Base-by-base conservation (phyloP, 2,113 vertebrate genomes). In the Tragelaphus buxtoni region DNA sequence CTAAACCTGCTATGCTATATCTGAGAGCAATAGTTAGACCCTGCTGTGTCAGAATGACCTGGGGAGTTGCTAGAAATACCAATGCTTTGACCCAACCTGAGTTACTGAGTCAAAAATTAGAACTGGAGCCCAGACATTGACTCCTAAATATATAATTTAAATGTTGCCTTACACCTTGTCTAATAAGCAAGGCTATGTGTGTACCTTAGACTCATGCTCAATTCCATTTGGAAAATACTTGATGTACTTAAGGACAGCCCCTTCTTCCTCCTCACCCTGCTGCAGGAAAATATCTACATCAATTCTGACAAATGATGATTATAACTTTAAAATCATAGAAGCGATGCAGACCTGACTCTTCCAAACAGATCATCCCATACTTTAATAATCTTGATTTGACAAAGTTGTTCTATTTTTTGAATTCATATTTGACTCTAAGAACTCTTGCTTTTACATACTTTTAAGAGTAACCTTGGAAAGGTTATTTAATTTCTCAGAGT, bases 381-480 rank as follows among this genome's bases (percentile, higher is more conserved):
- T 58, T 90, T 45, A 90, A 63, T 61, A 83, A 51, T 87, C 18
- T 79, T 90, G 39, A 56, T 63, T 92, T 85, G 94, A 90, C 18
- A 74, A 95, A n/a, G 7, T 39, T 83, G 12, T 20, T 42, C 11
- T 11, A 30, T 63, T n/a, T 88, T 94, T 88, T 86, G 6, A 42
- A 90, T 28, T 86, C 10, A 69, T 87, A 58, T 2, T 16, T 80
- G 35, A 82, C 45, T 88, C 49, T n/a, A 63, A 74, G 39, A 88
- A 94, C 39, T 61, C 26, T 0, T 55, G 42, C 5, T 74, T 56
- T 87, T 80, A 45, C 7, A 65, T 9, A 85, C 30, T 39, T 94
- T 13, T 76, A 86, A 91, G 1, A 83, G 1, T 80, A 93, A 93
- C 26, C n/a, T 91, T 60, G 51, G 24, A 74, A 98, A 97, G 30